A percentile compares a stretch with the other conserved stretches of the same genome.
Evolutionary conservation across 2,113 vertebrate species (phyloP).

Genomic region (Epinephelus cyanopodus): DNA sequence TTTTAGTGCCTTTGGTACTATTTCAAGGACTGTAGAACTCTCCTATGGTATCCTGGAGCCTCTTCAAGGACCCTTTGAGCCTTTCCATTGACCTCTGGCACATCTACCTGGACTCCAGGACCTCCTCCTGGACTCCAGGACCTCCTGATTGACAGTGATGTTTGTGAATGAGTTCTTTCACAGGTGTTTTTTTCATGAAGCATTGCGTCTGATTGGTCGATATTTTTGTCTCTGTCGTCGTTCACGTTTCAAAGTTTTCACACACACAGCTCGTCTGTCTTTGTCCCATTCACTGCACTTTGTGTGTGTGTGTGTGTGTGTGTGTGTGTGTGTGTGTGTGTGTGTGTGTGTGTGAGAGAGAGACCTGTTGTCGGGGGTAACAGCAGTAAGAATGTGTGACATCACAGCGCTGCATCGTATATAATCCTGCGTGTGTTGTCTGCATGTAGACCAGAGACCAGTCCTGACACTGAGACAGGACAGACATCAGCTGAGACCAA

Average conservation of each 20-base stretch:
- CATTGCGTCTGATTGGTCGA: slow-evolving; percentile 26
- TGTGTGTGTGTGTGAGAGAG: slow-evolving; percentile 42
- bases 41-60: too few species aligned
- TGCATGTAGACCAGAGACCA: slow-evolving; percentile 21
- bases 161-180: background rate
- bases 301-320: slow-evolving; percentile 43
- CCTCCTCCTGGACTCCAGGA: background rate
- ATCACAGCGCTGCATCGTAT: slow-evolving; percentile 43
- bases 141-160: background rate
- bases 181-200: background rate
- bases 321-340: slow-evolving; percentile 39
- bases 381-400: slow-evolving; percentile 70
- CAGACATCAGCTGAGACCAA: slow-evolving; percentile 7
- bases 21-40: too few species aligned
- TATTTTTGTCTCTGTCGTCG: background rate
- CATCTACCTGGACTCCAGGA: background rate
- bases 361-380: slow-evolving; percentile 48
- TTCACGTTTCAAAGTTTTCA: background rate
- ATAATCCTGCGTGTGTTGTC: background rate
- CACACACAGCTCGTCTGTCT: background rate
- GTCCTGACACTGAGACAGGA: slow-evolving; percentile 59
- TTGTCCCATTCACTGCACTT: background rate
- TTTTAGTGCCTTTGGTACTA: too few species aligned
- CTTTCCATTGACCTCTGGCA: background rate
- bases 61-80: background rate